Evolutionary conservation across 1,140 invertebrate species (phyloP).

Genomic region (Drosophila auraria): DNA sequence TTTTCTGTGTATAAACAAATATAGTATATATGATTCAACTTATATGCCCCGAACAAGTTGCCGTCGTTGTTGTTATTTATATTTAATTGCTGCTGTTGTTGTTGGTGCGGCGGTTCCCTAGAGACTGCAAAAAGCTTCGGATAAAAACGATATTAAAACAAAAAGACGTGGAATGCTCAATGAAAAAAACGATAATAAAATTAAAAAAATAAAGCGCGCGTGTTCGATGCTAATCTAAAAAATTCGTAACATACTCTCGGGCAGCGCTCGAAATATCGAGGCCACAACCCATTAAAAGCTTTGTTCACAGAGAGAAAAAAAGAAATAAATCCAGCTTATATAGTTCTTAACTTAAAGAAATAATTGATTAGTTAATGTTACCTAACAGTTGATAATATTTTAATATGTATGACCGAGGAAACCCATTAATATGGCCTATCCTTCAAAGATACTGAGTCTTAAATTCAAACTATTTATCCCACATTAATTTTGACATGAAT

Average conservation of each 20-base stretch:
- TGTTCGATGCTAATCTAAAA: conserved; percentile 28
- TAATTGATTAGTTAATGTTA: too few relatives aligned
- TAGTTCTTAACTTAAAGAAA: neutral
- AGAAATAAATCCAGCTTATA: neutral
- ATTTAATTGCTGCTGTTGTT: conserved; percentile 21
- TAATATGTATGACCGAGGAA: too few relatives aligned
- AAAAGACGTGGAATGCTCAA: conserved; percentile 7
- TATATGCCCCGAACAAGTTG: conserved; percentile 55
- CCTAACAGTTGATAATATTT: too few relatives aligned
- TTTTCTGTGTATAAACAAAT: neutral
- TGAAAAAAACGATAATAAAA: conserved; percentile 10
- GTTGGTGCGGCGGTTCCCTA: conserved; percentile 22
- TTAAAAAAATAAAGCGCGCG: conserved; percentile 19
- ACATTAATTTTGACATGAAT: too few relatives aligned
- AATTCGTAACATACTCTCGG: conserved; percentile 44
- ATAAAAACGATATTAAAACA: conserved; percentile 36
- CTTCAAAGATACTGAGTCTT: too few relatives aligned
- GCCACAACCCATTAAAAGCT: conserved; percentile 25
- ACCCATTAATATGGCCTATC: too few relatives aligned
- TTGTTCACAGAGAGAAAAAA: neutral
- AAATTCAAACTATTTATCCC: too few relatives aligned
- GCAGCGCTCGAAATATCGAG: conserved; percentile 22
- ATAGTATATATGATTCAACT: conserved; percentile 12
- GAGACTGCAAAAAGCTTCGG: conserved; percentile 20
- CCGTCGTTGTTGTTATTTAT: conserved; percentile 25